Evolutionary conservation across 2,888 invertebrate genomes (phyloP), one percentile per base, ranked within the genome.

Genomic region (Neoscelio sp.): DNA sequence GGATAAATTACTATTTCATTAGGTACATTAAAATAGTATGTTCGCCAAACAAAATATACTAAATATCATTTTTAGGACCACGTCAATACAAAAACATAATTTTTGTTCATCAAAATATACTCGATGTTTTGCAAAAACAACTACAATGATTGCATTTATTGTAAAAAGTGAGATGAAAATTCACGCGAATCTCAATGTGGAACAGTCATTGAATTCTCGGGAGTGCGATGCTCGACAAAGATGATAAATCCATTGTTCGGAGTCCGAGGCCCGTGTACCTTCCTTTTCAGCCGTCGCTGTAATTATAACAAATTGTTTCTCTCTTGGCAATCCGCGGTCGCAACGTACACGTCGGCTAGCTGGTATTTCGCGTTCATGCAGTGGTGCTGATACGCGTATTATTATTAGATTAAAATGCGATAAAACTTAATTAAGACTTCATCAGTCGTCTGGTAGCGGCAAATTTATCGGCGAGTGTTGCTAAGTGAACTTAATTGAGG

Each of bases 401-500:
- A 67, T 80, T 82, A 86, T 86, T 84, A 80, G 84, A 85, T 86
- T 85, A 85, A 86, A 87, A 85, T 80, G 82, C 83, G 81, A 85
- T 87, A 85, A 85, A 87, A 87, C 85, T 84, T 83, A 83, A 87
- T 87, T 87, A 86, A 81, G 82, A 82, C 82, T 86, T 85, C 85
- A 85, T 85, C 83, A 83, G 70, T 56, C 52, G 70, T 56, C 78
- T 80, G 83, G 81, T 82, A 84, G 75, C 70, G 75, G 76, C 42
- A 62, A 78, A 80, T 80, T 80, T 80, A 81, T 80, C 76, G 73
- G 70, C 70, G 78, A 78, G 67, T 81, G 67, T 78, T 77, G 74
- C 80, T 78, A 80, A 76, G 78, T 80, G 74, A 82, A 71, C 62
- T 68, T 83, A 84, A 84, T 84, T 76, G 46, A 54, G 65, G 40